Evolutionary conservation across 2,113 vertebrate genomes (phyloP).

Genomic region (Xyliphius kryptos): DNA sequence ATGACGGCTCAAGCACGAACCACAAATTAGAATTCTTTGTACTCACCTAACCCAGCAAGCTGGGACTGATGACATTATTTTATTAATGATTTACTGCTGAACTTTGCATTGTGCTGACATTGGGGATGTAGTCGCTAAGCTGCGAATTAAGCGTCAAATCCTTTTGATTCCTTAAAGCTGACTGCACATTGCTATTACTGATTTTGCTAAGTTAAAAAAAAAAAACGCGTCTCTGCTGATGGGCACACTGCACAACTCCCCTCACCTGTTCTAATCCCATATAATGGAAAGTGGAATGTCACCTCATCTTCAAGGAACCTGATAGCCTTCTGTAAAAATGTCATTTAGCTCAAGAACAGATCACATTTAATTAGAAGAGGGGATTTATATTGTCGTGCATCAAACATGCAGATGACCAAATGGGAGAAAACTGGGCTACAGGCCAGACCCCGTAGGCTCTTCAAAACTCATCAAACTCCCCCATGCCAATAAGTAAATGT

Average conservation of each 20-base stretch:
- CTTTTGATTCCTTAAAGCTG: conserved; percentile 61
- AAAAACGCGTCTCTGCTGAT: conserved; percentile 44
- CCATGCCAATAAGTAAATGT: conserved; percentile 67
- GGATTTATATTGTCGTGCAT: conserved; percentile 75
- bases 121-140: conserved; percentile 63
- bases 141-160: conserved; percentile 69
- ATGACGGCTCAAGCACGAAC: conserved; percentile 44
- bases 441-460: conserved; percentile 68
- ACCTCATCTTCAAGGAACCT: conserved; percentile 72
- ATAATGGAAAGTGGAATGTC: conserved; percentile 74
- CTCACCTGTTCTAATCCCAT: conserved; percentile 70
- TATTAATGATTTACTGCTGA: conserved; percentile 65
- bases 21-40: conserved; percentile 51
- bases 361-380: conserved; percentile 76
- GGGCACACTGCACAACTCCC: conserved; percentile 53
- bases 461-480: conserved; percentile 71
- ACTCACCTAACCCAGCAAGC: conserved; percentile 40
- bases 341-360: conserved; percentile 73
- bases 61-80: conserved; percentile 63
- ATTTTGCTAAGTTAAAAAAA: conserved; percentile 57
- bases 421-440: conserved; percentile 57
- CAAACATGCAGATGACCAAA: conserved; percentile 65
- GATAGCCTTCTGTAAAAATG: conserved; percentile 68
- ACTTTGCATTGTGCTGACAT: conserved; percentile 74
- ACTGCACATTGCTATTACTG: conserved; percentile 65